Conservation (phyloP, 2,888 invertebrate genomes). For the Drosophila multiciliata region DNA sequence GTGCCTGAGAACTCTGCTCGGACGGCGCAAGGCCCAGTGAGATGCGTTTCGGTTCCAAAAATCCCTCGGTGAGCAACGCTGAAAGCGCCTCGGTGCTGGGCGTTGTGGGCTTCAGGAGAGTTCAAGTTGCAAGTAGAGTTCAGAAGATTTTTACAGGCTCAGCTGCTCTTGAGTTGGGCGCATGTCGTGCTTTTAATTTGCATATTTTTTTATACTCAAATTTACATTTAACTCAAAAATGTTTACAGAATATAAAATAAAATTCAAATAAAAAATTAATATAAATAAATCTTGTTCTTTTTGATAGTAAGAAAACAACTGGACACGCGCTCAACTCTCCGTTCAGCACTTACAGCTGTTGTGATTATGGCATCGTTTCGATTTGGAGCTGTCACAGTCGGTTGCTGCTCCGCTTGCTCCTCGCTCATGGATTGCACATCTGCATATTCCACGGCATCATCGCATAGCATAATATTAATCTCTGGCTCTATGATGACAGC, state of each 20-base stretch:
- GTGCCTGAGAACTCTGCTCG: constrained; percentile 85
- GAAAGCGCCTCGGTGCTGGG: constrained; percentile 92
- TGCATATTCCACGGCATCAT: constrained; percentile 61
- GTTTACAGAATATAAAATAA: too few relatives aligned
- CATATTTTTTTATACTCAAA: neutral
- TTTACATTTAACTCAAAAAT: neutral
- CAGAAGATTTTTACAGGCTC: neutral
- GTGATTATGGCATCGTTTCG: neutral
- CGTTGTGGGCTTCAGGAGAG: constrained; percentile 87
- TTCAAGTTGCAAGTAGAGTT: constrained; percentile 19
- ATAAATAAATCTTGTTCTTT: neutral
- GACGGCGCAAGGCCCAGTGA: constrained; percentile 90
- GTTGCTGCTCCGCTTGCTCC: constrained; percentile 27
- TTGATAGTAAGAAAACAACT: neutral
- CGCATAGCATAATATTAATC: constrained; percentile 65
- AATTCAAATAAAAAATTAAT: neutral
- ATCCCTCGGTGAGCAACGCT: constrained; percentile 94
- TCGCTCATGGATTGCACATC: constrained; percentile 77
- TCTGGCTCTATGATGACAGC: constrained; percentile 71
- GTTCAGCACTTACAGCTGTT: constrained; percentile 45
- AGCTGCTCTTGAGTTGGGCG: neutral
- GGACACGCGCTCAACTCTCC: neutral
- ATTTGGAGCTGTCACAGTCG: constrained; percentile 1
- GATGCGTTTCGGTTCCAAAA: constrained; percentile 92
- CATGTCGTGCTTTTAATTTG: neutral